Conservation (phyloP, 2,888 invertebrate species). For the Ischnura elegans region DNA sequence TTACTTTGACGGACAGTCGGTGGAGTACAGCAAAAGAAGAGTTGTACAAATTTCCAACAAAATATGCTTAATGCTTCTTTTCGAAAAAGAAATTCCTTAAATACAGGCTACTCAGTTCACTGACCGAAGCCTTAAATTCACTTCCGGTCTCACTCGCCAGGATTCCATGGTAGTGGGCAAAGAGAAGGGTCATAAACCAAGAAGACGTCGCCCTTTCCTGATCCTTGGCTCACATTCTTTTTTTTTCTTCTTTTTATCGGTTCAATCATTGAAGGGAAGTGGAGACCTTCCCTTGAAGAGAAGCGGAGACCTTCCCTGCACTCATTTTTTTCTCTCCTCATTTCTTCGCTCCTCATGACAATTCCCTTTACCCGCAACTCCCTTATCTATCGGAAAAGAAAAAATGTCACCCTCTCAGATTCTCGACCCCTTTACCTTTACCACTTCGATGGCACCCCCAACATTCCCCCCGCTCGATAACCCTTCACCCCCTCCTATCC, state of each 20-base stretch:
- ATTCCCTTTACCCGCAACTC: neutral
- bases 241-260: constrained; percentile 23
- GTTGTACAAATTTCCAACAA: too few species aligned
- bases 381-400: neutral
- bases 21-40: too few species aligned
- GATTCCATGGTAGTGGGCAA: neutral
- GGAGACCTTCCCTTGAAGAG: neutral
- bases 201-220: neutral
- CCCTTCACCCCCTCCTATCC: neutral
- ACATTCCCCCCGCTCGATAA: neutral
- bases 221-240: neutral
- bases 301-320: neutral
- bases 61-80: too few species aligned
- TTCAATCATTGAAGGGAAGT: constrained; percentile 39
- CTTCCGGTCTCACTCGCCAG: neutral
- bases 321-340: neutral
- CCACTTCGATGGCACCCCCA: neutral
- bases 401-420: constrained; percentile 9
- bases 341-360: neutral
- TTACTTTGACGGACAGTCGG: too few species aligned
- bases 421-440: neutral
- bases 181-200: neutral
- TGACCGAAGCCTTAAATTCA: neutral
- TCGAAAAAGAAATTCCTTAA: too few species aligned
- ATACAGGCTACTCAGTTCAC: neutral